A percentile compares a stretch with the other conserved stretches of the same genome.
Evolutionary conservation across 2,113 vertebrate genomes (phyloP).

Genomic region (Sorex fumeus): DNA sequence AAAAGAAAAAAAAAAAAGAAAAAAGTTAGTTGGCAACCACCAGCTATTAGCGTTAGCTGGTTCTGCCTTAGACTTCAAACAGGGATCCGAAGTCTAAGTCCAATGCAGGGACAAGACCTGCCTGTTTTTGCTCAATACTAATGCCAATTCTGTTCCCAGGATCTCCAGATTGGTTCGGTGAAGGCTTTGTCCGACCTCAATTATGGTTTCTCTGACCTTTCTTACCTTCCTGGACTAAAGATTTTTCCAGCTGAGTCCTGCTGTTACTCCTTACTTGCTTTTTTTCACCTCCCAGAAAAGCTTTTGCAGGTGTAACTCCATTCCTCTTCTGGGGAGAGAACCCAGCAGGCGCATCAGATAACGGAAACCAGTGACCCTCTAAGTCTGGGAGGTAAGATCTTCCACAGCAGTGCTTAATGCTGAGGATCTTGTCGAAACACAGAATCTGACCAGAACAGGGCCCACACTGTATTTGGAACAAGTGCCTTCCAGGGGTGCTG

Average conservation of each 20-base stretch:
- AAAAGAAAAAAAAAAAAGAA: no score
- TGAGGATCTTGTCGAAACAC: neutral
- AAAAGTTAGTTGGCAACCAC: no score
- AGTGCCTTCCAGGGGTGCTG: neutral
- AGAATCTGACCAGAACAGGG: neutral
- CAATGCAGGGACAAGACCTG: no score
- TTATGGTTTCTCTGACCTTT: no score
- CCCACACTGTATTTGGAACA: neutral
- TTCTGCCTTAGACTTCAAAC: neutral
- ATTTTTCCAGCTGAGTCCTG: neutral
- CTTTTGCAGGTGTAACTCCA: neutral
- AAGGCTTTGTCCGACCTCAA: no score
- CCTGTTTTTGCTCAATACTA: no score
- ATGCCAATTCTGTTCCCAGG: neutral
- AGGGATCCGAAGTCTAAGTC: neutral
- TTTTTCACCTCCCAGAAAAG: neutral
- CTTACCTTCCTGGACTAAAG: neutral
- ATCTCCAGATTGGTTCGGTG: no score
- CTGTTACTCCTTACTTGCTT: neutral
- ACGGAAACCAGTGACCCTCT: neutral
- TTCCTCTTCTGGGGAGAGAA: neutral
- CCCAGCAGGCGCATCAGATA: fast-evolving
- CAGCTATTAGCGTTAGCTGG: neutral
- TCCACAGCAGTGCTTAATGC: neutral
- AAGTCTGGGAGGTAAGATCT: neutral